These are phyloP conservation scores for Parotia lawesii DNA, from an alignment of 2,113 vertebrate species.

Conservation along the genomic window DNA sequence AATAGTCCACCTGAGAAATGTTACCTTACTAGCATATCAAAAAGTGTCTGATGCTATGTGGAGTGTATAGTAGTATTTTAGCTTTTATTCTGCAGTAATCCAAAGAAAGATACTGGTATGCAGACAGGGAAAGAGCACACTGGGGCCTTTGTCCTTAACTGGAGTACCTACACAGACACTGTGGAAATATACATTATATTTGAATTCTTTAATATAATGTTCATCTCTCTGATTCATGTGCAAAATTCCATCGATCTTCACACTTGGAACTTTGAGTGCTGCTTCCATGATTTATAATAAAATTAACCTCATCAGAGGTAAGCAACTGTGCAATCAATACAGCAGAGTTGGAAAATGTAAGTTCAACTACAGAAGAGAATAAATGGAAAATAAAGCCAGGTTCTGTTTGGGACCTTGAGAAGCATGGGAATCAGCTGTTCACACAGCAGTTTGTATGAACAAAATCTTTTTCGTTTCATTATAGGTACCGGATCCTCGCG, in stretches of 20 bases:
- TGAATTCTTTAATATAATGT: background rate
- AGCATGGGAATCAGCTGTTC: background rate
- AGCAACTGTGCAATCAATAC: background rate
- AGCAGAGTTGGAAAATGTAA: background rate
- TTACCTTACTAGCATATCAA: background rate
- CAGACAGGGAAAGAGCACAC: background rate
- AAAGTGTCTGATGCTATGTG: background rate
- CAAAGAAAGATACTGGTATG: background rate
- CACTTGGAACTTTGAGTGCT: background rate
- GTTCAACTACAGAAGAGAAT: background rate
- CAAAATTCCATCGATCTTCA: background rate
- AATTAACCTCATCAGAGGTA: background rate
- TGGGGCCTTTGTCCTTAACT: background rate
- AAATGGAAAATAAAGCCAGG: background rate
- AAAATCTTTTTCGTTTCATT: background rate
- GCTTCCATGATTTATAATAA: background rate
- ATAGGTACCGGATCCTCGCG: constrained; percentile 88
- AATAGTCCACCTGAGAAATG: background rate
- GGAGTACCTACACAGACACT: background rate
- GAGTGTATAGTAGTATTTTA: background rate
- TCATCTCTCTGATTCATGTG: background rate
- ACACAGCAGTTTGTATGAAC: background rate
- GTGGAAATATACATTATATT: background rate
- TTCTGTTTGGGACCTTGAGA: background rate
- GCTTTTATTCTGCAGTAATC: background rate